phyloP scores from a whole-genome alignment of 2,113 vertebrate genomes.

The Peucedramus taeniatus region DNA sequence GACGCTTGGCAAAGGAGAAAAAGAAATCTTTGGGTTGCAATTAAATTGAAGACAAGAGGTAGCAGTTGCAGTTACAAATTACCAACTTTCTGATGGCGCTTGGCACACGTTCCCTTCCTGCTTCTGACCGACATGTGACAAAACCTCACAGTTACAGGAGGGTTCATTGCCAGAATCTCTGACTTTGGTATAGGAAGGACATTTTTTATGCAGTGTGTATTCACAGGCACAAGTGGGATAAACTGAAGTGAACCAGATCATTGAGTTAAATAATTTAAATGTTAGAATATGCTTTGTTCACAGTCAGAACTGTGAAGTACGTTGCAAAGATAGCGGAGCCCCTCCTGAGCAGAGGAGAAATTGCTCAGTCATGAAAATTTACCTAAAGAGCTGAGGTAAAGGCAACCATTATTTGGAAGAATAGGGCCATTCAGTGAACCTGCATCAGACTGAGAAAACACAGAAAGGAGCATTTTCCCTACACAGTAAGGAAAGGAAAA shows the following conservation, averaged over 20 bases:
- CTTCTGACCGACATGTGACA: background rate
- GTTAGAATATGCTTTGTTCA: background rate
- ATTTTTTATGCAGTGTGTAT: background rate
- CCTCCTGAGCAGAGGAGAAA: background rate
- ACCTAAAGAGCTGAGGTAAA: background rate
- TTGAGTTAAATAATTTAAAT: background rate
- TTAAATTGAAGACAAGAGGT: background rate
- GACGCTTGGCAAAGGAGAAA: background rate
- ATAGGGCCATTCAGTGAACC: background rate
- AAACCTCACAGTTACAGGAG: background rate
- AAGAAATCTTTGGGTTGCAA: background rate
- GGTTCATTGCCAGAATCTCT: background rate
- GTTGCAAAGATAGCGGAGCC: background rate
- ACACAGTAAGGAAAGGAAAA: background rate
- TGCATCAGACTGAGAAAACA: background rate
- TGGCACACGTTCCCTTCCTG: rapidly evolving
- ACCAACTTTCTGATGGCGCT: background rate
- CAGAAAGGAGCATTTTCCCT: background rate
- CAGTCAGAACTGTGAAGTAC: background rate
- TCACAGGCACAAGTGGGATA: background rate
- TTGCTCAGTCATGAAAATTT: background rate
- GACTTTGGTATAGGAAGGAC: background rate
- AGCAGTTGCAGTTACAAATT: background rate
- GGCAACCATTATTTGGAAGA: background rate
- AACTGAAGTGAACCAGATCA: background rate